These are phyloP conservation scores for Drosophila asahinai DNA, from an alignment of 1,140 invertebrate species.

Conservation along the genomic window DNA sequence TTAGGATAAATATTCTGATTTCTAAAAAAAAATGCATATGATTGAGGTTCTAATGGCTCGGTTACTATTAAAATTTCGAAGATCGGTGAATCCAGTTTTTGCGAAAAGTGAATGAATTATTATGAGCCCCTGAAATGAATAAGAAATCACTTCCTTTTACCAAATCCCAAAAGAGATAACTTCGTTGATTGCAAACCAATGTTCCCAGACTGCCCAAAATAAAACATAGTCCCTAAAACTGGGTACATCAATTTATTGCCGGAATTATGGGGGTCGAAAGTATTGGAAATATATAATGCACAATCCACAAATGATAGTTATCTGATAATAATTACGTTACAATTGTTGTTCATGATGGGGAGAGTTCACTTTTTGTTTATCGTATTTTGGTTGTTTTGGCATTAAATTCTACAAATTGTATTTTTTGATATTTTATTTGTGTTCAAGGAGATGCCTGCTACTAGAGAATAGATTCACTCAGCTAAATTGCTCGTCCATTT, in stretches of 20 bases:
- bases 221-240: constrained; percentile 22
- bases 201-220: background rate
- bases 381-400: constrained; percentile 52
- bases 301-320: constrained; percentile 28
- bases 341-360: constrained; percentile 44
- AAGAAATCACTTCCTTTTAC: no score
- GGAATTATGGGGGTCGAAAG: constrained; percentile 32
- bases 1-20: no score
- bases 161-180: background rate
- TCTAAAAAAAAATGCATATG: no score
- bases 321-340: constrained; percentile 42
- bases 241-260: constrained; percentile 57
- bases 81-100: no score
- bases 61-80: no score
- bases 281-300: constrained; percentile 33
- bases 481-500: background rate
- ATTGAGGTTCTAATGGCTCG: no score
- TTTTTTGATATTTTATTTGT: constrained; percentile 44
- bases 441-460: constrained; percentile 10
- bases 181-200: no score
- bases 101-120: no score
- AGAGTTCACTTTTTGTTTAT: constrained; percentile 40
- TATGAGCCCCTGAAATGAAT: no score
- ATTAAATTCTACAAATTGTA: constrained; percentile 43
- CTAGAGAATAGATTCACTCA: constrained; percentile 21